Conservation (phyloP, 2,113 vertebrate species). For the Microcebus murinus region DNA sequence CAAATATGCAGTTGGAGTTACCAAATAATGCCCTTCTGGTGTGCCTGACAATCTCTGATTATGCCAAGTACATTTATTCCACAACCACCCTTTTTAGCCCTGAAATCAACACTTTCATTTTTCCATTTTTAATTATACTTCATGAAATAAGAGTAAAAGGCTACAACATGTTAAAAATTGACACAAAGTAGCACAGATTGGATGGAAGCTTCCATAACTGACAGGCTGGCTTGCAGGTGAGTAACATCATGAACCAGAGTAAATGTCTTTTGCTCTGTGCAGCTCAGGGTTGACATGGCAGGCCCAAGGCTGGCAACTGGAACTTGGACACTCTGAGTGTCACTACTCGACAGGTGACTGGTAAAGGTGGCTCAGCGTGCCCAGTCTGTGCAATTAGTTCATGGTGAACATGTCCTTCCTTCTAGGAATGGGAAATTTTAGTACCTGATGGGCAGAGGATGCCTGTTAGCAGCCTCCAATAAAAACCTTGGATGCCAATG, state of each 20-base stretch:
- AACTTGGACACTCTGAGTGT: neutral
- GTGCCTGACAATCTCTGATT: neutral
- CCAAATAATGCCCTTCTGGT: neutral
- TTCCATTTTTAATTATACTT: neutral
- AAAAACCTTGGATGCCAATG: neutral
- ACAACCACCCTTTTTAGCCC: neutral
- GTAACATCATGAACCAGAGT: neutral
- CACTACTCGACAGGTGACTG: neutral
- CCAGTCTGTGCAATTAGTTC: neutral
- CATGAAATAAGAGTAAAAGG: neutral
- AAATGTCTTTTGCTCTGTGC: neutral
- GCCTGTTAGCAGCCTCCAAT: neutral
- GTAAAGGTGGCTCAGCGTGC: neutral
- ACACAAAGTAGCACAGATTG: neutral
- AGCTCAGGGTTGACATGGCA: neutral
- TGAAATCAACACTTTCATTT: neutral
- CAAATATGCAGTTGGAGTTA: neutral
- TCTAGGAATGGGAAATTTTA: neutral
- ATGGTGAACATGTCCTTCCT: neutral
- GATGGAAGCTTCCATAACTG: fast-evolving
- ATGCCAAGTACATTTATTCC: fast-evolving
- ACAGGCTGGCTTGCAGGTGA: neutral
- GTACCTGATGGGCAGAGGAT: neutral
- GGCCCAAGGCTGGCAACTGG: no score
- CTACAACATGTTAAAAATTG: neutral